Evolutionary conservation across 2,113 vertebrate genomes (phyloP).

Genomic region (Aleadryas rufinucha): DNA sequence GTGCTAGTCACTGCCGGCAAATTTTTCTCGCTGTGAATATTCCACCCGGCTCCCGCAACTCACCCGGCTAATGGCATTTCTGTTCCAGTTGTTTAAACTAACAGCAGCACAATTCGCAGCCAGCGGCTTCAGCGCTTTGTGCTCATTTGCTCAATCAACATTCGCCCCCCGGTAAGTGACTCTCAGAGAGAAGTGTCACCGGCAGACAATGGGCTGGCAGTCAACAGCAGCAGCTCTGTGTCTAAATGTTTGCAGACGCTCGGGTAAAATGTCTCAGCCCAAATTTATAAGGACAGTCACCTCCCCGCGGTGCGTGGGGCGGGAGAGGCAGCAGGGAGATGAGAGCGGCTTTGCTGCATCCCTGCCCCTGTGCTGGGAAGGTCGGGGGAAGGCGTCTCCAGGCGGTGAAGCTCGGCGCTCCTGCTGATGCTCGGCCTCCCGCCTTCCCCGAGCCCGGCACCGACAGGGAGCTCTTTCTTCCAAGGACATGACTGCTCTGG

Average conservation of each 20-base stretch:
- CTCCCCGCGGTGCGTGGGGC: neutral
- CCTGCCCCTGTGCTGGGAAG: neutral
- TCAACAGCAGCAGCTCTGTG: slow-evolving; percentile 55
- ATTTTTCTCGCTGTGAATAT: slow-evolving; percentile 1
- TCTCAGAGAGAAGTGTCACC: slow-evolving; percentile 67
- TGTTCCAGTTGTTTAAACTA: slow-evolving; percentile 69
- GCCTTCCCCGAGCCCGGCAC: fast-evolving
- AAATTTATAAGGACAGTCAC: slow-evolving; percentile 58
- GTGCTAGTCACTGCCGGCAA: slow-evolving; percentile 1
- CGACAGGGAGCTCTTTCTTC: fast-evolving
- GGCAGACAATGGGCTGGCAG: slow-evolving; percentile 72
- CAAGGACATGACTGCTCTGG: neutral
- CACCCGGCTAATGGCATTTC: slow-evolving; percentile 61
- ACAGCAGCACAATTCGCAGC: slow-evolving; percentile 60
- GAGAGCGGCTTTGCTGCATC: neutral
- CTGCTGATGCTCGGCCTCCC: neutral
- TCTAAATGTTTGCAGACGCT: slow-evolving; percentile 75
- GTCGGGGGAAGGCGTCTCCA: neutral
- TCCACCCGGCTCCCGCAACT: slow-evolving; percentile 11
- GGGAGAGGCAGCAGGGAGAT: neutral
- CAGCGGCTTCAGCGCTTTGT: slow-evolving; percentile 37
- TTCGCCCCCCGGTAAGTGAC: slow-evolving; percentile 55
- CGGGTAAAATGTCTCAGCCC: slow-evolving; percentile 64
- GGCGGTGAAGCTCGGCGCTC: neutral
- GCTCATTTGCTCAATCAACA: slow-evolving; percentile 57